These are phyloP conservation scores for Pseudonaja textilis DNA, from an alignment of 2,113 vertebrate genomes.

Conservation along the genomic window DNA sequence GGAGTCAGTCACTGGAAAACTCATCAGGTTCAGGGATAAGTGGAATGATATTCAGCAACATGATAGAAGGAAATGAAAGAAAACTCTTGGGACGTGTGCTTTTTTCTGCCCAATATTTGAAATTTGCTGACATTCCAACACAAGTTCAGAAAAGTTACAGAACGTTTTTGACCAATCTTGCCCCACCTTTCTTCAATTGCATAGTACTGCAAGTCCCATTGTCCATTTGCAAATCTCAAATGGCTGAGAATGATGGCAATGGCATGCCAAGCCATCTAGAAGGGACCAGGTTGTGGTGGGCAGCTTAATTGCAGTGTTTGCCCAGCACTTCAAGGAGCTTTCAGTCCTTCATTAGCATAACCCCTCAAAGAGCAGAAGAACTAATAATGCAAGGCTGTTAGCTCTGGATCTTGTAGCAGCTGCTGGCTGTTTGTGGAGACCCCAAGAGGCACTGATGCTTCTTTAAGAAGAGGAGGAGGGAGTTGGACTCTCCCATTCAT, in stretches of 20 bases:
- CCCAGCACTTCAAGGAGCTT: slow-evolving; percentile 55
- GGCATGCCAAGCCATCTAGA: neutral
- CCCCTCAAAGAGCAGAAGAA: slow-evolving; percentile 41
- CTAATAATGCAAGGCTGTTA: slow-evolving; percentile 52
- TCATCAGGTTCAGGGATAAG: neutral
- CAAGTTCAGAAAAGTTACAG: neutral
- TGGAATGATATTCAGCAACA: neutral
- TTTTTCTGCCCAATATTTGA: neutral
- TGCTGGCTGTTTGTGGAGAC: slow-evolving; percentile 24
- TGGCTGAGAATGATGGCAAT: neutral
- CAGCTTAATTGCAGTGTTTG: slow-evolving; percentile 50
- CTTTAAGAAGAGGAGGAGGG: slow-evolving; percentile 22
- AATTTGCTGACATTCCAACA: neutral
- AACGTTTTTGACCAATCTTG: neutral
- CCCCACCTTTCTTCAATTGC: neutral
- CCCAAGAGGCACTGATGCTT: slow-evolving; percentile 38
- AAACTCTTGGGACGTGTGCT: neutral
- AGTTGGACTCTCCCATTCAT: neutral
- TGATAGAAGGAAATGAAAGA: neutral
- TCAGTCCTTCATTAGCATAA: slow-evolving; percentile 52
- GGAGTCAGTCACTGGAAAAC: neutral
- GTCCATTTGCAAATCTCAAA: neutral
- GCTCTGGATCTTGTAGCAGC: slow-evolving; percentile 47
- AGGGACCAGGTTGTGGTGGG: neutral
- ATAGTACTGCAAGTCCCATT: neutral